phyloP scores from a whole-genome alignment of 2,113 vertebrate species.

The Apeltes quadracus region DNA sequence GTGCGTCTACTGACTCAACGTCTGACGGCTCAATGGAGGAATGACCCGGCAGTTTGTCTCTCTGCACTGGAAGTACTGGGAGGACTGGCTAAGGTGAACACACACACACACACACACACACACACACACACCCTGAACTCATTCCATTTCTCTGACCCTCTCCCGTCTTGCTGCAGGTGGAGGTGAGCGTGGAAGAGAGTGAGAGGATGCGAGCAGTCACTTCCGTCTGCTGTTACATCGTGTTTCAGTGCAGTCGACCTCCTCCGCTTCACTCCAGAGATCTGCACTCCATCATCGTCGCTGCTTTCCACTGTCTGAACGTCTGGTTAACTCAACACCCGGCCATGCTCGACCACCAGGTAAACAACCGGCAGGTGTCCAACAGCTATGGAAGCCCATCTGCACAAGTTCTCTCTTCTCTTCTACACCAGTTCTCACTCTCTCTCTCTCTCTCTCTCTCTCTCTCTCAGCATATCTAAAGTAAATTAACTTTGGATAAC shows the following conservation, averaged over 20 bases:
- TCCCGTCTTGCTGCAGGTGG: constrained; percentile 77
- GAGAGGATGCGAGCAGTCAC: constrained; percentile 86
- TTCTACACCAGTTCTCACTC: too few relatives aligned
- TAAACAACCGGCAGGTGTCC: background rate
- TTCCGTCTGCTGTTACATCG: constrained; percentile 89
- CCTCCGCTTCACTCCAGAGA: constrained; percentile 92
- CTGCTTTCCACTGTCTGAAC: constrained; percentile 93
- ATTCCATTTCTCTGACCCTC: background rate
- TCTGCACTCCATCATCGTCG: constrained; percentile 95
- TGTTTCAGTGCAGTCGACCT: constrained; percentile 92
- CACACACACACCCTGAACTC: background rate
- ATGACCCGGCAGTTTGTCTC: constrained; percentile 92
- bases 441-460: too few relatives aligned
- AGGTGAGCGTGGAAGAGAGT: constrained; percentile 82
- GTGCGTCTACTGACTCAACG: constrained; percentile 78
- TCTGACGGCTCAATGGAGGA: constrained; percentile 91
- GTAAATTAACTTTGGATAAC: too few relatives aligned
- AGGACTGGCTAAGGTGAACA: constrained; percentile 89
- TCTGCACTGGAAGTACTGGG: constrained; percentile 91
- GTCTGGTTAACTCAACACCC: constrained; percentile 92
- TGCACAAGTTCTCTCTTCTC: too few relatives aligned
- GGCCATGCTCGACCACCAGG: constrained; percentile 91
- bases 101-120: constrained; percentile 7
- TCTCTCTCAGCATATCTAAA: too few relatives aligned
- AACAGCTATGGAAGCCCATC: background rate